Evolutionary conservation across 2,797 vertebrate species (phyloP).

Genomic region (Smutsia temminckii): DNA sequence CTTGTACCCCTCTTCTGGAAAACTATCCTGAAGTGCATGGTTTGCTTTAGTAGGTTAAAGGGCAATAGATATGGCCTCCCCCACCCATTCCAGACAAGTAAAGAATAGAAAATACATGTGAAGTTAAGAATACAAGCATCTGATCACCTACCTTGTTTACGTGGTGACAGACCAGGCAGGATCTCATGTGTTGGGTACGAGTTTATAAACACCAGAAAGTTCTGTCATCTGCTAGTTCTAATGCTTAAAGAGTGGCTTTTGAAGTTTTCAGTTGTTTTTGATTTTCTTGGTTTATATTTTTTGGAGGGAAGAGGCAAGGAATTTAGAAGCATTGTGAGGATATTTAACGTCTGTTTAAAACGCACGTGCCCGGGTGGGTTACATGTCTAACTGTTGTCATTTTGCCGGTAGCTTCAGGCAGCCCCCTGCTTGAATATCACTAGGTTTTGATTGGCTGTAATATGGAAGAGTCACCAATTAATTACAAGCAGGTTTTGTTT

Average conservation of each 20-base stretch:
- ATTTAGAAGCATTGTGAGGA: not conserved
- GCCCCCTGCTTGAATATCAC: not conserved
- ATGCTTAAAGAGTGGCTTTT: not conserved
- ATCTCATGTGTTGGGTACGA: not conserved
- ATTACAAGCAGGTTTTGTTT: not conserved
- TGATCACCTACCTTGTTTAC: not conserved
- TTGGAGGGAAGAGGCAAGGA: not conserved
- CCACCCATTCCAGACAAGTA: not conserved
- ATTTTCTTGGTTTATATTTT: not conserved
- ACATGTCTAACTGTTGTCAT: not conserved
- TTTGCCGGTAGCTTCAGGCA: not conserved
- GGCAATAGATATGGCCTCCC: not conserved
- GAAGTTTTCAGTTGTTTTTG: not conserved
- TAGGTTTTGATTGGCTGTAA: not conserved
- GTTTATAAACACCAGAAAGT: not conserved
- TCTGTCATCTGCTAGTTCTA: not conserved
- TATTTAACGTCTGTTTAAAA: not conserved
- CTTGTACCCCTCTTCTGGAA: not conserved
- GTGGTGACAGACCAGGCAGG: not conserved
- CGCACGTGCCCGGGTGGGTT: not conserved
- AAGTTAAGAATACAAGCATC: not conserved
- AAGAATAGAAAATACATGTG: not conserved
- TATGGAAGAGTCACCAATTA: not conserved
- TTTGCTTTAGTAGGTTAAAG: not conserved
- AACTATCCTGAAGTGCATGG: not conserved